These are phyloP conservation scores for Tinamus major DNA, from an alignment of 2,797 vertebrate genomes.

Conservation along the genomic window DNA sequence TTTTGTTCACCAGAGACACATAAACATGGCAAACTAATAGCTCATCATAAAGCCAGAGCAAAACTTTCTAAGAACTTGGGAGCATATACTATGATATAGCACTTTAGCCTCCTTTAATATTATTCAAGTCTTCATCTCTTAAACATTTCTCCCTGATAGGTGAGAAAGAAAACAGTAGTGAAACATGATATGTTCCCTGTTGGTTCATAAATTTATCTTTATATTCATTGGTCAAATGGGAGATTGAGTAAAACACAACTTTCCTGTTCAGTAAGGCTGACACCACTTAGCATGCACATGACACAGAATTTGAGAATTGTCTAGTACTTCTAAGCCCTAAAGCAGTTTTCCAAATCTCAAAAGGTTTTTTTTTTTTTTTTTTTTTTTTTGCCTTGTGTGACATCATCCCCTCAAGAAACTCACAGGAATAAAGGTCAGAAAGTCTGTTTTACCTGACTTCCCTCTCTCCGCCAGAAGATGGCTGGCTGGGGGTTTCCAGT, in stretches of 20 bases:
- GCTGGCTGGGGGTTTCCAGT: conserved; percentile 98
- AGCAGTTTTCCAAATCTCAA: not conserved
- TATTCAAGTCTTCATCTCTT: not conserved
- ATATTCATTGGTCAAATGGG: not conserved
- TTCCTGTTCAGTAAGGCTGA: not conserved
- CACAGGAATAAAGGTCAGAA: not conserved
- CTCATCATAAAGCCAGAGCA: not conserved
- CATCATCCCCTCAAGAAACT: not conserved
- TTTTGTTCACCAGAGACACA: not conserved
- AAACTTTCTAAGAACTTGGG: not conserved
- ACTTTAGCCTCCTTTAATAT: not conserved
- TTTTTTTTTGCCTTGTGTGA: not conserved
- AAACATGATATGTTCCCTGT: not conserved
- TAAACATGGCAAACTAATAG: not conserved
- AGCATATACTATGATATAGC: not conserved
- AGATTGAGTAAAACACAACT: not conserved
- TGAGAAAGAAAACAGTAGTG: not conserved
- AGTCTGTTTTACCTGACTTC: conserved; percentile 91
- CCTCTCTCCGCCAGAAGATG: conserved; percentile 98
- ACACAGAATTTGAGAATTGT: not conserved
- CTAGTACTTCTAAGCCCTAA: not conserved
- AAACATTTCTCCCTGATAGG: not conserved
- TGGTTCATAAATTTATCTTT: not conserved
- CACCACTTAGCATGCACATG: not conserved
- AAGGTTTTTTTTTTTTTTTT: not conserved